These are phyloP conservation scores for Latheticus oryzae DNA, from an alignment of 2,888 invertebrate species.

Conservation along the genomic window DNA sequence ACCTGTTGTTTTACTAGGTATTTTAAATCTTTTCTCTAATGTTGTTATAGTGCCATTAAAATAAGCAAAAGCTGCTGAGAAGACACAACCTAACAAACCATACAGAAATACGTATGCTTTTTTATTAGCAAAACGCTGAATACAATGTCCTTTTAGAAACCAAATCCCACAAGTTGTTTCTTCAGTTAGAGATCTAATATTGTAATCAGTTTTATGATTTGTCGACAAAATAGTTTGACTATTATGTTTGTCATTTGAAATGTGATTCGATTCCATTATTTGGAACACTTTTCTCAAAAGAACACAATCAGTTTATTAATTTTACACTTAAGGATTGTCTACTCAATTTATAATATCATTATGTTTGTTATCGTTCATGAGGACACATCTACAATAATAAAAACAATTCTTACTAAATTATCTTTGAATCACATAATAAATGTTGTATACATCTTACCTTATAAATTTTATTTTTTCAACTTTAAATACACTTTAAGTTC, in stretches of 20 bases:
- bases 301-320: constrained; percentile 18
- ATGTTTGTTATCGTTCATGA: constrained; percentile 1
- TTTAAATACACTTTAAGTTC: too few relatives aligned
- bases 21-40: constrained; percentile 79
- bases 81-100: constrained; percentile 75
- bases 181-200: constrained; percentile 64
- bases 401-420: constrained; percentile 18
- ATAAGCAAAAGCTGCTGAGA: constrained; percentile 77
- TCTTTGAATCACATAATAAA: neutral
- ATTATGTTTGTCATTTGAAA: constrained; percentile 18
- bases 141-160: constrained; percentile 69
- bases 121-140: constrained; percentile 73
- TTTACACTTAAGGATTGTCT: constrained; percentile 6
- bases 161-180: constrained; percentile 76
- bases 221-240: constrained; percentile 6
- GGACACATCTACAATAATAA: constrained; percentile 35
- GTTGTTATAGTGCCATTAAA: constrained; percentile 82
- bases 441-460: neutral
- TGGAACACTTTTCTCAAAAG: constrained; percentile 1
- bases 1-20: constrained; percentile 78
- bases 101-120: constrained; percentile 73
- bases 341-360: constrained; percentile 27
- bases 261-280: constrained; percentile 39
- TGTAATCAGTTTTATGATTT: neutral
- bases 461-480: neutral